Conservation (phyloP, 2,888 invertebrate species). For the Philaethria dido region DNA sequence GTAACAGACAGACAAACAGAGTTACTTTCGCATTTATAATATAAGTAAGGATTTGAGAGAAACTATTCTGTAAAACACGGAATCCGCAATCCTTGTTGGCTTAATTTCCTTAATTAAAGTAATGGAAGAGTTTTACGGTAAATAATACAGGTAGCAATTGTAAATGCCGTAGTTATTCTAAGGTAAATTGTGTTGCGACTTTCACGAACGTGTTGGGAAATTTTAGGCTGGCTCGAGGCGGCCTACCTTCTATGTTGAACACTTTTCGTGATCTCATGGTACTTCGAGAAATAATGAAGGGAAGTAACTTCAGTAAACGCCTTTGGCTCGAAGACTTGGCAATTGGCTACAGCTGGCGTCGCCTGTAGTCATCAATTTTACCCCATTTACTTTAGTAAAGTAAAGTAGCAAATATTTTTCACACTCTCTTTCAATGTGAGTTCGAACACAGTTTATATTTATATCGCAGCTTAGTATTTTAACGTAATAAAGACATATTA, state of each 20-base stretch:
- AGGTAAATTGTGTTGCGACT: not conserved
- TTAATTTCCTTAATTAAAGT: too few relatives aligned
- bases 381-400: conserved; percentile 5
- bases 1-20: too few relatives aligned
- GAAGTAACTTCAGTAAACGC: conserved; percentile 66
- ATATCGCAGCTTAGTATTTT: too few relatives aligned
- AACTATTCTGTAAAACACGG: too few relatives aligned
- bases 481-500: too few relatives aligned
- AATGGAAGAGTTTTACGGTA: not conserved
- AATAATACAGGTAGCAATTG: not conserved
- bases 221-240: conserved; percentile 18
- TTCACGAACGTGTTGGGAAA: conserved; percentile 2
- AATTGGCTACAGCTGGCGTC: conserved; percentile 75
- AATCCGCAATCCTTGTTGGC: too few relatives aligned
- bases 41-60: too few relatives aligned
- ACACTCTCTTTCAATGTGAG: conserved; percentile 7
- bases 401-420: not conserved
- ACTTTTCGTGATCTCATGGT: conserved; percentile 42
- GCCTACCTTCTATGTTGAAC: not conserved
- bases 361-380: conserved; percentile 40
- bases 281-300: conserved; percentile 75
- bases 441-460: too few relatives aligned
- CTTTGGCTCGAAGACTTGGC: conserved; percentile 66
- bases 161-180: not conserved
- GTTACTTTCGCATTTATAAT: too few relatives aligned